A percentile compares a stretch with the other conserved stretches of the same genome.
Evolutionary conservation across 53 echinoderm and acorn worm species (phyloP).

Genomic region (Henricia sp.): DNA sequence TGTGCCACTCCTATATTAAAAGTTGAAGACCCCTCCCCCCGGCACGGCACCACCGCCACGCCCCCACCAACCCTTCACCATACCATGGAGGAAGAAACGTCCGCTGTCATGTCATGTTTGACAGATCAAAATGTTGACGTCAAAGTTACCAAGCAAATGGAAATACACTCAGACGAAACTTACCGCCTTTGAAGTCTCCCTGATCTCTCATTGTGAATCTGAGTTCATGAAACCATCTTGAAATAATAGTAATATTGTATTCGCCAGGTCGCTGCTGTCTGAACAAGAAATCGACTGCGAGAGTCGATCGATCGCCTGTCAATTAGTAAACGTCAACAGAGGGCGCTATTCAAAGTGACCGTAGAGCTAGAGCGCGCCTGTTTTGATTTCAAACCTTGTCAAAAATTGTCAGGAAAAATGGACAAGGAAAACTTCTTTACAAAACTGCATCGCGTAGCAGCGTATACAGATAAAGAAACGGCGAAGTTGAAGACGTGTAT

Average conservation of each 20-base stretch:
- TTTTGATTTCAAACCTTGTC: not conserved
- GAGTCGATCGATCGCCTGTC: not conserved
- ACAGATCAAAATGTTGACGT: too few species aligned
- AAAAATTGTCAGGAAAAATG: slow-evolving; percentile 28
- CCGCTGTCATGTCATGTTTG: too few species aligned
- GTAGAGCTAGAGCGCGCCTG: not conserved
- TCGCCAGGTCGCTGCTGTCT: too few species aligned
- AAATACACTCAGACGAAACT: not conserved
- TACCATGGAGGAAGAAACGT: too few species aligned
- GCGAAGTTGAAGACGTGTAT: slow-evolving; percentile 63
- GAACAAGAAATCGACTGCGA: too few species aligned
- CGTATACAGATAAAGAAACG: slow-evolving; percentile 71
- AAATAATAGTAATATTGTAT: not conserved
- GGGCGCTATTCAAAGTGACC: slow-evolving; percentile 36
- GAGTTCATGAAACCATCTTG: slow-evolving; percentile 41
- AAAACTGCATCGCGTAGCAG: slow-evolving; percentile 69
- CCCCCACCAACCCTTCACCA: too few species aligned
- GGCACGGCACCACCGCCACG: too few species aligned
- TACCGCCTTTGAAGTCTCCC: slow-evolving; percentile 40
- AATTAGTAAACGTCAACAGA: not conserved
- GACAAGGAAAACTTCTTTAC: slow-evolving; percentile 70
- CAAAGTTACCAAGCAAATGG: too few species aligned
- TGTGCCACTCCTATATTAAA: too few species aligned
- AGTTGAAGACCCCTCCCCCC: too few species aligned
- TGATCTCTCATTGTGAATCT: slow-evolving; percentile 46